Base-by-base conservation (phyloP, 2,888 invertebrate genomes). In the Hoplodrina blanda region DNA sequence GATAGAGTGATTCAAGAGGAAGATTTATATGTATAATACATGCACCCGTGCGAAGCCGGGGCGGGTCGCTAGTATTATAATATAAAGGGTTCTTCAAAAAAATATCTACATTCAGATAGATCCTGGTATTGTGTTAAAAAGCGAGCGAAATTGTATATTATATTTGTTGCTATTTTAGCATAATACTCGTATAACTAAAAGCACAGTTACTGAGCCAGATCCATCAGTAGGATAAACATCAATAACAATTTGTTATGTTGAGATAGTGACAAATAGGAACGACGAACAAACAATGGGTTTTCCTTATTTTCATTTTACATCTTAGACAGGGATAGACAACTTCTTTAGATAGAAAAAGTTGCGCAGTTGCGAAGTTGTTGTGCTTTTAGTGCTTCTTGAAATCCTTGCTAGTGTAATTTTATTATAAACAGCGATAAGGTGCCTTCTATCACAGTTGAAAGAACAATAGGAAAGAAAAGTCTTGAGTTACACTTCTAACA, bases 151-250 rank as follows among this genome's bases (percentile, higher is more conserved):
- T 37, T 1, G 10, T 49, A 11, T 25, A 55, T 50, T 56, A 56
- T 20, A 20, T 49, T 56, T 41, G n/a, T n/a, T 62, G 41, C 13
- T 41, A 33, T 20, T 46, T 73, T 17, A 2, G 8, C n/a, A 54
- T 33, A 62, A 57, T 4, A 73, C 20, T 19, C 13, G 1, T 37
- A 37, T 37, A 37, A 8, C 20, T 54, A 62, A 59, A 59, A 60
- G 46, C 49, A 62, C 8, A 54, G 72, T n/a, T 11, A 13, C 44
- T 20, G 19, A 46, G 37, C 37, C 30, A 41, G 20, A 49, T 73
- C 53, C 44, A 63, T 53, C 53, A 73, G 33, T n/a, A 56, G 33
- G 44, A 79, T 79, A 73, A 63, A 73, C 68, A 57, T 46, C 74
- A 50, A 73, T 63, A 61, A 56, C 53, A 63, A 73, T 73, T 65